Evolutionary conservation across 2,113 vertebrate species (phyloP).

Genomic region (Apodemus speciosus): DNA sequence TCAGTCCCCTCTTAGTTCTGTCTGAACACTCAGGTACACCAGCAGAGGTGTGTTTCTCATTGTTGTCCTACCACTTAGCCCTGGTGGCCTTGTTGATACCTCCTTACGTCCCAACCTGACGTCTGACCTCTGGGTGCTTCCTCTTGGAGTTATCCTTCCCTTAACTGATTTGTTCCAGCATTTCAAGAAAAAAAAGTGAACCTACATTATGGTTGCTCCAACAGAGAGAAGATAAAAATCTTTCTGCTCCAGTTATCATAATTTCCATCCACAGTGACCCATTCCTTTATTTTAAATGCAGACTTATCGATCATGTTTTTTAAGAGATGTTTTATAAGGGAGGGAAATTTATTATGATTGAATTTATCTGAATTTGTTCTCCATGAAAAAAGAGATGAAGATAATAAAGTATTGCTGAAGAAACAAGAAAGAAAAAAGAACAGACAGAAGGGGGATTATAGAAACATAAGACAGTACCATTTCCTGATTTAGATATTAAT

Average conservation of each 20-base stretch:
- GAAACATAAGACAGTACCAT: neutral
- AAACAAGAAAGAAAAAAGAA: neutral
- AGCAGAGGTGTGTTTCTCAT: neutral
- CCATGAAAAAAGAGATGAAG: neutral
- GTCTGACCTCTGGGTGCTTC: neutral
- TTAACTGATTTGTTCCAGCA: neutral
- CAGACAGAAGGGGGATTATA: neutral
- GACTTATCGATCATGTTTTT: neutral
- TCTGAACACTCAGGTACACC: neutral
- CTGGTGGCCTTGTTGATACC: neutral
- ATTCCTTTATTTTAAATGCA: slow-evolving; percentile 19
- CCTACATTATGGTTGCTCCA: neutral
- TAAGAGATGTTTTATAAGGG: neutral
- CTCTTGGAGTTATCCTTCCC: neutral
- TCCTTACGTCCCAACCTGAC: neutral
- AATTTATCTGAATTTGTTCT: neutral
- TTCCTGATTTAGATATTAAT: slow-evolving; percentile 16
- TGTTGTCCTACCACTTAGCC: neutral
- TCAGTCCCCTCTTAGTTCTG: neutral
- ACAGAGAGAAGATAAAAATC: neutral
- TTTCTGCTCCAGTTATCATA: neutral
- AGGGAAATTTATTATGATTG: neutral
- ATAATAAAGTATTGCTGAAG: neutral
- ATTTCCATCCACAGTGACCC: neutral
- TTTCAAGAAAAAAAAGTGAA: neutral